A percentile compares a stretch with the other conserved stretches of the same genome.
Evolutionary conservation across 1,140 invertebrate genomes (phyloP).

Genomic region (Drosophila lacteicornis): DNA sequence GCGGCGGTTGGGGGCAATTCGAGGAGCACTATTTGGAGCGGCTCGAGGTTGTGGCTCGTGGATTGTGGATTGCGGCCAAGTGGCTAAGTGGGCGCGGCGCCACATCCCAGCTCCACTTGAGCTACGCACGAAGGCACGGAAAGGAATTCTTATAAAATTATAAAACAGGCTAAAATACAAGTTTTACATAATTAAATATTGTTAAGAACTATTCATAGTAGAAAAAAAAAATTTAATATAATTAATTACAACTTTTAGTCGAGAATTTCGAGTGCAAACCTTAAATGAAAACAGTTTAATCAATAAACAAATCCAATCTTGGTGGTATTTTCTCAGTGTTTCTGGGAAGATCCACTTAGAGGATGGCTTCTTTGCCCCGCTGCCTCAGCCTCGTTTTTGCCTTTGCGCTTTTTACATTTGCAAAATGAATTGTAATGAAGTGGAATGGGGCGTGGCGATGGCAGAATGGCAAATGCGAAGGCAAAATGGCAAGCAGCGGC

Average conservation of each 20-base stretch:
- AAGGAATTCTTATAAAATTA: neutral
- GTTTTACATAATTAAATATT: no score
- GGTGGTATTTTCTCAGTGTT: conserved; percentile 2
- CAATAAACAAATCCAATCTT: neutral
- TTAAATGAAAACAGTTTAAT: no score
- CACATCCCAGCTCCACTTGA: conserved; percentile 51
- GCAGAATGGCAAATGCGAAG: conserved; percentile 3
- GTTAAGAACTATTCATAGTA: neutral
- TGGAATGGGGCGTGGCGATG: conserved; percentile 60
- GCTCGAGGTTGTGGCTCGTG: conserved; percentile 14
- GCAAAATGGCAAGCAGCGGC: conserved; percentile 29
- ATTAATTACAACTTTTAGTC: no score
- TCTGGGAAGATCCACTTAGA: conserved; percentile 33
- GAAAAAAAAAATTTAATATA: neutral
- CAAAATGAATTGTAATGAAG: conserved; percentile 82
- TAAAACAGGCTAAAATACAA: neutral
- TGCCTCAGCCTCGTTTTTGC: conserved; percentile 26
- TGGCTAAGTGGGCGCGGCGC: conserved; percentile 75
- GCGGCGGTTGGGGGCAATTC: conserved; percentile 65
- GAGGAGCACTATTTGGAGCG: conserved; percentile 71
- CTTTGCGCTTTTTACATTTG: conserved; percentile 75
- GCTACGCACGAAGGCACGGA: conserved; percentile 21
- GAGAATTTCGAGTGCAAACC: no score
- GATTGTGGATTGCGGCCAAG: conserved; percentile 16
- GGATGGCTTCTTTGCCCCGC: conserved; percentile 15